Conservation (phyloP, 1,140 invertebrate genomes). For the Subanguina moxae region DNA sequence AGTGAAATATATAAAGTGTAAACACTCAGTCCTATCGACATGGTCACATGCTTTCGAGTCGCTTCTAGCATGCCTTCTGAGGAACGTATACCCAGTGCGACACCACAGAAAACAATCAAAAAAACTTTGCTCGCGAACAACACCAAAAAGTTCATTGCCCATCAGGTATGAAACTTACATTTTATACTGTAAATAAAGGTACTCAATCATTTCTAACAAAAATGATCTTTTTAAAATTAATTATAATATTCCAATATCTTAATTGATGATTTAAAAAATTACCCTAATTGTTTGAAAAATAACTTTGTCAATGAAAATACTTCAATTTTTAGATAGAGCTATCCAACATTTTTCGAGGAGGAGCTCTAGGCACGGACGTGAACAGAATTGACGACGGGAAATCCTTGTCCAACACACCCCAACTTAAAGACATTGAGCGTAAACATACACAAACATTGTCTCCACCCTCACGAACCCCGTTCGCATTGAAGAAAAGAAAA, state of each 20-base stretch:
- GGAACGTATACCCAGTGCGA: background rate
- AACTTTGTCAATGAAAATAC: background rate
- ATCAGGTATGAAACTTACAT: background rate
- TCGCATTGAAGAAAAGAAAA: background rate
- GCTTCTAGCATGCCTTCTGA: background rate
- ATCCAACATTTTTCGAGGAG: background rate
- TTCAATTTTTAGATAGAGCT: background rate
- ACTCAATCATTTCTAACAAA: background rate
- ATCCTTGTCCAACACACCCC: background rate
- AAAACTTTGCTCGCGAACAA: slow-evolving; percentile 1
- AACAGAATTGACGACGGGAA: background rate
- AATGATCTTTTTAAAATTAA: background rate
- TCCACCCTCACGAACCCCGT: background rate
- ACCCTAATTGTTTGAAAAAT: background rate
- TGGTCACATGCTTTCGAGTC: background rate
- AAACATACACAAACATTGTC: background rate
- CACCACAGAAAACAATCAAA: background rate
- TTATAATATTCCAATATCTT: background rate
- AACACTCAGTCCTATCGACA: background rate
- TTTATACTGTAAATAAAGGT: background rate
- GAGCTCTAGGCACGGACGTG: background rate
- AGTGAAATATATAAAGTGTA: background rate
- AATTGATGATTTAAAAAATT: background rate
- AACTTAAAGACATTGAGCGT: background rate
- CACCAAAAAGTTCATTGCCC: slow-evolving; percentile 1